These are phyloP conservation scores for Tupiocoris notatus DNA, from an alignment of 2,888 invertebrate species.

Conservation along the genomic window DNA sequence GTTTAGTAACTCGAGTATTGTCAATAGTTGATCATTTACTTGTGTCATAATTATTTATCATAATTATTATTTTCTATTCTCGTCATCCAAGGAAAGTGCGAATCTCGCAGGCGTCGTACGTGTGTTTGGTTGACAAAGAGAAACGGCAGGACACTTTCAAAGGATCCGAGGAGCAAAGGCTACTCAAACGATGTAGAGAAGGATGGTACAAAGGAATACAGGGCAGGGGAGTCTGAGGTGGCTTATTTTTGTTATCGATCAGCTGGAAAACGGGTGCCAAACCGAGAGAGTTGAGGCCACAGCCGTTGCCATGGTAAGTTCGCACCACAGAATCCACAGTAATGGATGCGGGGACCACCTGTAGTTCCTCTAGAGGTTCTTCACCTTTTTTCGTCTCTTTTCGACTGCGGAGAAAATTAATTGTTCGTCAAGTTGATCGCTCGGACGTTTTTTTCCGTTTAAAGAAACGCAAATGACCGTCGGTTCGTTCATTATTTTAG, in stretches of 20 bases:
- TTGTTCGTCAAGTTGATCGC: not conserved
- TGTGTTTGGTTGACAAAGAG: no score
- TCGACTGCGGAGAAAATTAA: not conserved
- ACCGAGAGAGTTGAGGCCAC: conserved; percentile 11
- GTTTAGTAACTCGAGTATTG: no score
- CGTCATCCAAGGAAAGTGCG: no score
- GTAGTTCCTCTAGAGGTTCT: not conserved
- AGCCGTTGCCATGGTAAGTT: conserved; percentile 20
- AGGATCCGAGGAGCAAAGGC: not conserved
- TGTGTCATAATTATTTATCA: no score
- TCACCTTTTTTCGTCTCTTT: not conserved
- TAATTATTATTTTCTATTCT: no score
- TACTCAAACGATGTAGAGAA: not conserved
- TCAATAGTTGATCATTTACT: no score
- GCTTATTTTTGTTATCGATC: conserved; percentile 41
- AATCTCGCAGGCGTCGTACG: no score
- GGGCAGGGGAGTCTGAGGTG: conserved; percentile 13
- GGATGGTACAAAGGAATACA: not conserved
- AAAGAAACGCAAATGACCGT: not conserved
- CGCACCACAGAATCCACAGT: conserved; percentile 16
- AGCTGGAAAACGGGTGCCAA: conserved; percentile 19
- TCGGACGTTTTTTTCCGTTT: not conserved
- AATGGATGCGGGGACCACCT: not conserved
- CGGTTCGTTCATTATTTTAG: no score
- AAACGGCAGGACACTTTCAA: no score